Base-by-base conservation (phyloP, 2,113 vertebrate genomes). In the Saccopteryx bilineata region DNA sequence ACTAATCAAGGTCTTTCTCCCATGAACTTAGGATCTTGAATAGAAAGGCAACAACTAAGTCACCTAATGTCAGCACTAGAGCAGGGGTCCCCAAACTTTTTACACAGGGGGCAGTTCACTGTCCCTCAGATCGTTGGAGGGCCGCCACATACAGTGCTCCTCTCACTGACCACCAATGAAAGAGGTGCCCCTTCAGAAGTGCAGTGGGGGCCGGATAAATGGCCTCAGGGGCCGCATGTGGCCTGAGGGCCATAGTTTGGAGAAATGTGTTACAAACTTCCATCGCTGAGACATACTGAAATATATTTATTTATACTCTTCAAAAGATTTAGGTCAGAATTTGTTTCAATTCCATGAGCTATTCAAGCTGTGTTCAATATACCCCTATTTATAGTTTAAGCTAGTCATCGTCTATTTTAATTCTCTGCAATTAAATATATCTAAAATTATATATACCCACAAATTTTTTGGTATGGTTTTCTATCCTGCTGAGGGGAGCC, bases 11-110 rank as follows among this genome's bases (percentile, higher is more conserved):
- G 18, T 80, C 39, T 75, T 61, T 82, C 21, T 86, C 60, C 4
- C 6, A 83, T 58, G 28, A 87, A 71, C 13, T 85, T 84, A 21
- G 63, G 80, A 80, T 87, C 66, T 80, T 92, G 65, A 87, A 52
- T 61, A 11, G 23, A 69, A 87, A 84, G 18, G 13, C 9, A 69
- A 79, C 23, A 61, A 50, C 2, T 50, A 66, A 69, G 68, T 72
- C 39, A 52, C 23, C 17, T 50, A 83, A 66, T 46, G 13, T 10
- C 15, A 95, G 11, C 7, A 92, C 14, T 86, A 39, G 39, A 39
- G 39, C 39, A 39, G 39, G 39, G 39, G 39, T 39, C 39, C 39
- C 39, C 39, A 39, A 39, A 39, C 39, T 39, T 39, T 39, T 39
- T 39, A 39, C 39, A 39, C 39, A 39, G 39, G 39, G 39, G 39